Evolutionary conservation across 2,888 invertebrate species (phyloP).

Genomic region (Eilema depressum): DNA sequence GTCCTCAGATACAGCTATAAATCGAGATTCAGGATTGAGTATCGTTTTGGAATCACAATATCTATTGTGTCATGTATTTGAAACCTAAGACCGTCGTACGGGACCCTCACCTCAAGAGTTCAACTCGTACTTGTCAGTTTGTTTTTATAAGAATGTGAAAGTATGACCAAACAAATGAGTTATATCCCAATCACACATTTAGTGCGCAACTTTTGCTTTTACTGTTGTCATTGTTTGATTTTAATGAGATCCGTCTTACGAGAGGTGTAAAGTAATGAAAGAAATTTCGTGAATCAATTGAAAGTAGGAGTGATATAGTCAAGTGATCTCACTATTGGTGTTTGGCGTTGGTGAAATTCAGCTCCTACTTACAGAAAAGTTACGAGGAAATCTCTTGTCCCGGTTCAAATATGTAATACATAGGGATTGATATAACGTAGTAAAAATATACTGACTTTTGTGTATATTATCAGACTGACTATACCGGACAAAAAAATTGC

Average conservation of each 20-base stretch:
- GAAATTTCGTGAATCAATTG: background rate
- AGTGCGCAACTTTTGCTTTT: slow-evolving; percentile 11
- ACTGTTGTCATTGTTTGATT: slow-evolving; percentile 17
- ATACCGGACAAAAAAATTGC: too few species aligned
- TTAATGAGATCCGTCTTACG: slow-evolving; percentile 30
- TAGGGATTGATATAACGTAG: too few species aligned
- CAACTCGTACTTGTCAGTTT: background rate
- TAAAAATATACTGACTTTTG: too few species aligned
- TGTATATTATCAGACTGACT: too few species aligned
- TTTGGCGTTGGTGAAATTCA: background rate
- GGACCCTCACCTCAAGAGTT: background rate
- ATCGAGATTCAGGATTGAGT: too few species aligned
- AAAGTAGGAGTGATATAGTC: background rate
- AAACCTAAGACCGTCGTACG: background rate
- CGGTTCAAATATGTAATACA: too few species aligned
- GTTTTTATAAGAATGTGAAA: slow-evolving; percentile 35
- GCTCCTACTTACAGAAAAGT: background rate
- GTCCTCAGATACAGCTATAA: too few species aligned
- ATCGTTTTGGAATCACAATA: too few species aligned
- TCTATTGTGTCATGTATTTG: background rate
- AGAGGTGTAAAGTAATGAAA: slow-evolving; percentile 6
- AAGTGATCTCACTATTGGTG: background rate
- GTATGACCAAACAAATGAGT: slow-evolving; percentile 28
- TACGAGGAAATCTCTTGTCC: background rate
- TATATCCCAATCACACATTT: slow-evolving; percentile 36